A percentile compares a stretch with the other conserved stretches of the same genome.
Evolutionary conservation across 2,888 invertebrate species (phyloP).

Genomic region (Bellardia bayeri): DNA sequence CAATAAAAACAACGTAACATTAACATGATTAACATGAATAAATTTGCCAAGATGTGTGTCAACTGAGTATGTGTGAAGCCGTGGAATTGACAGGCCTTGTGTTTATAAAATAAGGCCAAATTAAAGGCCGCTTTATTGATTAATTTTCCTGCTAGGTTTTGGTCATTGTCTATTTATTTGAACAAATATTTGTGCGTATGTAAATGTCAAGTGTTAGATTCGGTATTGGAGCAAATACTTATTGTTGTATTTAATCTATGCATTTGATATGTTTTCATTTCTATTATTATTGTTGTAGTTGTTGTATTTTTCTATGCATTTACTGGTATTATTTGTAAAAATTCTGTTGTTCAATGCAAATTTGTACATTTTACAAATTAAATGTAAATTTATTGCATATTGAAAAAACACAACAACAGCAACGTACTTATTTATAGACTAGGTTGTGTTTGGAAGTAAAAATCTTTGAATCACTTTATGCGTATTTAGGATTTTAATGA

Average conservation of each 20-base stretch:
- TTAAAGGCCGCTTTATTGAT: too few relatives aligned
- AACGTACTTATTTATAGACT: constrained; percentile 1
- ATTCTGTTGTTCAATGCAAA: constrained; percentile 48
- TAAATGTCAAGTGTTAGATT: constrained; percentile 60
- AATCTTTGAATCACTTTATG: background rate
- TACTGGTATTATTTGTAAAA: constrained; percentile 16
- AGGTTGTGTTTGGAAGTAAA: background rate
- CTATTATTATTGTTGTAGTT: constrained; percentile 30
- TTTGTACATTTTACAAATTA: constrained; percentile 65
- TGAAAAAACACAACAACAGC: constrained; percentile 17
- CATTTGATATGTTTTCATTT: constrained; percentile 59
- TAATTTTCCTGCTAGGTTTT: background rate
- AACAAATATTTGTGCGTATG: background rate
- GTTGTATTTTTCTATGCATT: constrained; percentile 7
- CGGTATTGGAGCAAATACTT: constrained; percentile 40
- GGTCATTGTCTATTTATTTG: background rate
- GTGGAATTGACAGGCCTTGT: too few relatives aligned
- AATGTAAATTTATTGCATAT: constrained; percentile 66
- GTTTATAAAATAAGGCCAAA: too few relatives aligned
- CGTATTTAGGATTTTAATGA: constrained; percentile 29
- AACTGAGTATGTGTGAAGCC: too few relatives aligned
- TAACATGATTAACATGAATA: too few relatives aligned
- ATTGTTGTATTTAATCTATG: constrained; percentile 52
- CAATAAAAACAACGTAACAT: too few relatives aligned
- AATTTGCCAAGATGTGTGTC: too few relatives aligned